These are phyloP conservation scores for Aplidium turbinatum DNA, from an alignment of 23 tunicate genomes.

Conservation along the genomic window DNA sequence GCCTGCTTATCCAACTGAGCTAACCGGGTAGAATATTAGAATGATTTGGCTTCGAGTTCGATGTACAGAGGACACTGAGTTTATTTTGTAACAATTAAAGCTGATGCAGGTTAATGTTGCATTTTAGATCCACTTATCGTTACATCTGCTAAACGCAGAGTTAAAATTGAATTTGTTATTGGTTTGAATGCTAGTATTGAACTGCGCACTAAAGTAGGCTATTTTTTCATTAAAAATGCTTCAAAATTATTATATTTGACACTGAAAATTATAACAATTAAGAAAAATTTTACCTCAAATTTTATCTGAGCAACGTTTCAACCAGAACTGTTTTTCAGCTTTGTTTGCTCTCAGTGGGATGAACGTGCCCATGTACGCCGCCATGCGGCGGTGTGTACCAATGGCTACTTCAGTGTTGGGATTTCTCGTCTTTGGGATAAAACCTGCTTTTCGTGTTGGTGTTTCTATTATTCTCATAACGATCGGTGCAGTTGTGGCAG, in stretches of 20 bases:
- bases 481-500: slow-evolving; percentile 75
- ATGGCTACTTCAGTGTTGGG: slow-evolving; percentile 72
- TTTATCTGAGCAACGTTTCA: background rate
- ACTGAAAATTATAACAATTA: background rate
- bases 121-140: no score
- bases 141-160: no score
- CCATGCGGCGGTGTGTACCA: slow-evolving; percentile 88
- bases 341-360: slow-evolving; percentile 85
- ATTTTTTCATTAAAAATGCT: background rate
- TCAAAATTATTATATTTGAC: background rate
- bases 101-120: no score
- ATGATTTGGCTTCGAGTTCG: no score
- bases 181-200: no score
- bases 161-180: no score
- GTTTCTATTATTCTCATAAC: slow-evolving; percentile 64
- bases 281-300: background rate
- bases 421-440: slow-evolving; percentile 45
- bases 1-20: no score
- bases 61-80: no score
- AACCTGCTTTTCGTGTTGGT: slow-evolving; percentile 35
- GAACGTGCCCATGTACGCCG: slow-evolving; percentile 97
- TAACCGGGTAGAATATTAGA: no score
- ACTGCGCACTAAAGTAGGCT: no score
- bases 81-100: no score
- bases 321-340: slow-evolving; percentile 75